Base-by-base conservation (phyloP, 2,888 invertebrate genomes). In the Luffia ferchaultella region DNA sequence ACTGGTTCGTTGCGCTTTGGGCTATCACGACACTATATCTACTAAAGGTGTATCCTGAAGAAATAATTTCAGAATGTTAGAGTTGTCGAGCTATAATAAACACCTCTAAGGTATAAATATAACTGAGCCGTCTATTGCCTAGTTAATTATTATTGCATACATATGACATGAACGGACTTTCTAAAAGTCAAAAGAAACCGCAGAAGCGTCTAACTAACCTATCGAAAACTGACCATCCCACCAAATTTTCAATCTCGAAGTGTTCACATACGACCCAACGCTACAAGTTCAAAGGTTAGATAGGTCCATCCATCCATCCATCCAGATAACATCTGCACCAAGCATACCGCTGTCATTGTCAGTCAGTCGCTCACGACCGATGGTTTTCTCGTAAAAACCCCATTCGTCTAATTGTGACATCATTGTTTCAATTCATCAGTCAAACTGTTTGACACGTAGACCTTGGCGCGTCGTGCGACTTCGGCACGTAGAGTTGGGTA, bases 391-490 rank as follows among this genome's bases (percentile, higher is more conserved):
- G 55, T 55, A 56, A 60, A 59, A 62, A 59, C 55, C 59, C 53
- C 57, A 63, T 65, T 65, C 66, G 64, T 71, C 63, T 70, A 71
- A 71, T 76, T 76, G 76, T 79, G 76, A 79, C 76, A 70, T 79
- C 78, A 76, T 70, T 71, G 70, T 72, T 73, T 73, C 68, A 69
- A 73, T 68, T 71, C 73, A 74, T 76, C 73, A 73, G 70, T 68
- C 68, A 66, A 60, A 58, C 57, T 57, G 58, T 61, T 60, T 64
- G 64, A 65, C 63, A 62, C 62, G 68, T 20, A 43, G 53, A 67
- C 76, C 73, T 76, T 68, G 67, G 62, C 42, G 50, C 52, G 58
- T 61, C 62, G 56, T 60, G 62, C 57, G 52, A 54, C 58, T 62
- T 53, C 50, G 54, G 43, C 48, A 41, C 52, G 18, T 18, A 48